Evolutionary conservation across 1,140 invertebrate genomes (phyloP).

Genomic region (Rhyacophila brunnea): DNA sequence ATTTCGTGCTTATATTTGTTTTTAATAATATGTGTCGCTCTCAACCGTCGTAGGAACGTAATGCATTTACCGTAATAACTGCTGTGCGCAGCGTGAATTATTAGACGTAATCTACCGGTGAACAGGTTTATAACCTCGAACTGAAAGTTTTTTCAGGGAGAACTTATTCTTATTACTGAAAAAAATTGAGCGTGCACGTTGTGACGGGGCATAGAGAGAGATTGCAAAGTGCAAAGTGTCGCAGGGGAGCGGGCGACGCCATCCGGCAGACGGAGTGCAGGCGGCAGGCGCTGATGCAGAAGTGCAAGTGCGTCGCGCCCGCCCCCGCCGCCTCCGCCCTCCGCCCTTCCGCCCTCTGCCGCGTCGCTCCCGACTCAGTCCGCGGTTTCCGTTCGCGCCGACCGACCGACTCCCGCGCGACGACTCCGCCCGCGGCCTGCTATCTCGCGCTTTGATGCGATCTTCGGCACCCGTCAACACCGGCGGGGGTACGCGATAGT

Average conservation of each 20-base stretch:
- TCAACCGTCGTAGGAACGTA: not conserved
- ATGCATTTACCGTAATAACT: not conserved
- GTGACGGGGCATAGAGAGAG: not conserved
- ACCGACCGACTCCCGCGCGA: not conserved
- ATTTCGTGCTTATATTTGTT: too few relatives aligned
- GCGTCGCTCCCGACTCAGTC: not conserved
- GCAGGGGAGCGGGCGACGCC: not conserved
- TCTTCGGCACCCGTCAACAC: not conserved
- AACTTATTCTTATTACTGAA: too few relatives aligned
- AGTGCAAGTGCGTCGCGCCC: not conserved
- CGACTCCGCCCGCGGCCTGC: not conserved
- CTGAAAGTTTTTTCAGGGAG: too few relatives aligned
- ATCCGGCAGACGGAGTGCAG: not conserved
- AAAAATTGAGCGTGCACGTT: too few relatives aligned
- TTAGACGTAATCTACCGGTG: too few relatives aligned
- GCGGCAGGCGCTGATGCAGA: not conserved
- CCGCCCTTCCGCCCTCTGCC: slow-evolving; percentile 1
- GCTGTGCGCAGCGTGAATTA: too few relatives aligned
- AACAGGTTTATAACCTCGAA: too few relatives aligned
- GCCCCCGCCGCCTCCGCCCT: not conserved
- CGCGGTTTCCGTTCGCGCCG: not conserved
- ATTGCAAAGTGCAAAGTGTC: not conserved
- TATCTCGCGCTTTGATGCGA: not conserved
- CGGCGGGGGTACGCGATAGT: not conserved
- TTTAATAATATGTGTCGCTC: too few relatives aligned